Base-by-base conservation (phyloP, 2,888 invertebrate genomes). In the Apocheima hispidaria region DNA sequence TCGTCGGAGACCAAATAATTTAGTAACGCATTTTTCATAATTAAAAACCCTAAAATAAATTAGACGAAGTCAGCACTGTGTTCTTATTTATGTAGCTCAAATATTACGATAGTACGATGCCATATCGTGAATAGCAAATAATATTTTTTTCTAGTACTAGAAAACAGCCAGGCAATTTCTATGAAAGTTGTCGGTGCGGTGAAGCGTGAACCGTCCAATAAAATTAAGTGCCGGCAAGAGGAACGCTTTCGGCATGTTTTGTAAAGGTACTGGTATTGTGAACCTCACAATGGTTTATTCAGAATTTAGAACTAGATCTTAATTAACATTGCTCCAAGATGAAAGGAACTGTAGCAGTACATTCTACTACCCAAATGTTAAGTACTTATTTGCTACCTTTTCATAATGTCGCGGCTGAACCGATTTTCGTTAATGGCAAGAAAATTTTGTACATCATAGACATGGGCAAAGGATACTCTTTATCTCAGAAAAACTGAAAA, bases 181-280 rank as follows among this genome's bases (percentile, higher is more conserved):
- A 35, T 21, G 21, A 18, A 28, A 40, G 28, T 28, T 20, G 26
- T 40, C n/a, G 14, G 46, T 46, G 46, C 38, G 36, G 38, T 30
- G 55, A 55, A 36, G 48, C 20, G 54, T 18, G 55, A 55, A 46
- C 14, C 12, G 44, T 48, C 28, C 38, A 48, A 55, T 55, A 28
- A 55, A 55, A 55, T 55, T 18, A 55, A 30, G 46, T 55, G 20
- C 18, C 30, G 46, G 21, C 28, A 14, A 18, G 38, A 18, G 26
- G 38, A 38, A 38, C 28, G 35, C 33, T 43, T 54, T 18, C 36
- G 14, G 18, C n/a, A 18, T 46, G 18, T 26, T 55, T 56, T 41
- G 21, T 49, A 23, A 49, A 51, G 50, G 20, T 26, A 16, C n/a
- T n/a, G n/a, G 12, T 9, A 38, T 38, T 38, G 38, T 50, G 38